Base-by-base conservation (phyloP, 2,888 invertebrate species). In the Leucoptera coffeella region DNA sequence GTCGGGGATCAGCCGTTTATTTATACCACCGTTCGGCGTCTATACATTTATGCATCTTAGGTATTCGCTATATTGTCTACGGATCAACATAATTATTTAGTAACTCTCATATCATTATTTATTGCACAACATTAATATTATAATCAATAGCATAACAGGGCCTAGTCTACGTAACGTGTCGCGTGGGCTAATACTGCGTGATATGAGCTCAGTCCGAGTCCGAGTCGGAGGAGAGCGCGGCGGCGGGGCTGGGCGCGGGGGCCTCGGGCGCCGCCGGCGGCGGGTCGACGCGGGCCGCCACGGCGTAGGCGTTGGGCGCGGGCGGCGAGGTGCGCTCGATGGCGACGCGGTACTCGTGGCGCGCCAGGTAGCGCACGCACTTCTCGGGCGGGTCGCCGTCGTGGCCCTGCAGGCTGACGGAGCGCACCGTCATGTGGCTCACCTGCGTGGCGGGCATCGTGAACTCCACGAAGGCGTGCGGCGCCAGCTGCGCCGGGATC, bases 391-490 rank as follows among this genome's bases (percentile, higher is more conserved):
- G 93, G 43, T 84, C 87, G 47, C 81, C 78, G 44, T 88, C 88
- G 37, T 86, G 87, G 49, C 85, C 80, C 55, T 85, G 85, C 41
- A 93, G 80, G 47, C 90, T 89, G 24, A 92, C 92, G 38, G 95
- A 96, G 39, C 99, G 78, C 38, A 95, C 89, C 19, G 95, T 96
- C 28, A 93, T 92, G 60, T 97, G 96, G 31, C 92, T 92, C 27
- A 82, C 85, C 51, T 94, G 94, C 19, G 94, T 93, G 37, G 92
- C 87, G 17, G 99, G 97, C 97, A 99, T 99, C 25, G 94, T 96
- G 64, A 96, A 99, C 64, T 97, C 95, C 15, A 97, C 94, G 51
- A 80, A 80, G 40, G 90, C 89, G 58, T 80, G 84, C 38, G 85
- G 85, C 33, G 93, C 85, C 52, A 96, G 77, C 55, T 87, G 83